Evolutionary conservation across 2,113 vertebrate genomes (phyloP), one percentile per base, ranked within the genome.

Genomic region (Bettongia penicillata): DNA sequence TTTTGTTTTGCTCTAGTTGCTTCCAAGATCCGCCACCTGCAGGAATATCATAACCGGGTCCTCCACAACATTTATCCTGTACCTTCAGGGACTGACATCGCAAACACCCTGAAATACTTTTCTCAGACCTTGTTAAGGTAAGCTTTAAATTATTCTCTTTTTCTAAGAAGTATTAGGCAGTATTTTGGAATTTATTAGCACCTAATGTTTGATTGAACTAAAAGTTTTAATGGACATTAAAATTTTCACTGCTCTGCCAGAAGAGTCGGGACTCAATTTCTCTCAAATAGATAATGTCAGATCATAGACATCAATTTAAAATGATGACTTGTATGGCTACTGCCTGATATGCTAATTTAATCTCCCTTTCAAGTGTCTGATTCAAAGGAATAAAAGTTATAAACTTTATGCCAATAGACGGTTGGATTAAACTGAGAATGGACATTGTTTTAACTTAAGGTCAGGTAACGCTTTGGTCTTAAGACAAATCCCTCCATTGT

Each of bases 91-190:
- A 99, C 99, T 98, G 99, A 99, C 99, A 99, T 99, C 99, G 99
- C 99, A 99, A 99, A 99, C 99, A 99, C 99, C 98, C 98, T 99
- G 99, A 99, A 99, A 99, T 99, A 99, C 99, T 99, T 99, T 99
- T 99, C 99, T 98, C 99, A 99, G 98, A 99, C 99, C 3, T 99
- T 99, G 97, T 99, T 99, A 99, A 99, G 99, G 99, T 99, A 99
- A 99, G 99, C 99, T 98, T 98, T 98, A 97, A 97, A 97, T 96
- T 95, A 98, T 96, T 98, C 97, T 98, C 93, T 98, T 57, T 93
- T 96, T 98, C 31, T 97, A 97, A 98, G 90, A 98, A 92, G 91
- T 96, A 95, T 95, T 98, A 98, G 93, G 50, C 92, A 96, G 6
- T 97, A 97, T 52, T 94, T 95, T 91, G 96, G 97, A 94, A 96